Base-by-base conservation (phyloP, 2,888 invertebrate species). In the Fragum fragum region DNA sequence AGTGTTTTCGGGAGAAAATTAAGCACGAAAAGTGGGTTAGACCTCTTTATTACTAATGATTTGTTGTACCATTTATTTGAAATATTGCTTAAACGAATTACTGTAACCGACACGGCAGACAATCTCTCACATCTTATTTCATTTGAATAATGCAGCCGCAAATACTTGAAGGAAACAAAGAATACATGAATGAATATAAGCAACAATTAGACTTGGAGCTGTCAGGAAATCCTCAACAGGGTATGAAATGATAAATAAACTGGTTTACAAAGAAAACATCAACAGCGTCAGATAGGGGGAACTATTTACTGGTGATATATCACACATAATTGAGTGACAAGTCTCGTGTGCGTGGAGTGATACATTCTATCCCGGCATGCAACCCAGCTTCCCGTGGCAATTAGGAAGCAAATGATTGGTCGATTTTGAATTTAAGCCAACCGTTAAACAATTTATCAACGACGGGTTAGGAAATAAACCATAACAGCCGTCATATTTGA, bases 281-380 rank as follows among this genome's bases (percentile, higher is more conserved):
- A 79, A 80, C 77, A 83, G 83, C 83, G 79, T 77, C 83, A 75
- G 83, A 71, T 74, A 76, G 83, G 83, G 76, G 83, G 83, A 80
- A 77, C 83, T 83, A 80, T 83, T 83, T 83, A 83, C 59, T 68
- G 70, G 83, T 74, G 80, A 83, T 83, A 83, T 83, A 80, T 83
- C 83, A 83, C 83, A 83, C 68, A 83, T 83, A 79, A 83, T 80
- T 83, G 83, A 83, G 74, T 83, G 83, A 83, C 83, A 83, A 83
- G 83, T 79, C 74, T 83, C 83, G 79, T 76, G 83, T 73, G 83
- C 77, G 83, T 77, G 80, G 83, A 83, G 83, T 80, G 83, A 83
- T 83, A 83, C 83, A 83, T 83, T 77, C 80, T 77, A 77, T 77
- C 83, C 83, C 83, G 80, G 76, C 83, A 77, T 79, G 80, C 83